Evolutionary conservation across 2,797 vertebrate genomes (phyloP).

Genomic region (Pangasius krempfi): DNA sequence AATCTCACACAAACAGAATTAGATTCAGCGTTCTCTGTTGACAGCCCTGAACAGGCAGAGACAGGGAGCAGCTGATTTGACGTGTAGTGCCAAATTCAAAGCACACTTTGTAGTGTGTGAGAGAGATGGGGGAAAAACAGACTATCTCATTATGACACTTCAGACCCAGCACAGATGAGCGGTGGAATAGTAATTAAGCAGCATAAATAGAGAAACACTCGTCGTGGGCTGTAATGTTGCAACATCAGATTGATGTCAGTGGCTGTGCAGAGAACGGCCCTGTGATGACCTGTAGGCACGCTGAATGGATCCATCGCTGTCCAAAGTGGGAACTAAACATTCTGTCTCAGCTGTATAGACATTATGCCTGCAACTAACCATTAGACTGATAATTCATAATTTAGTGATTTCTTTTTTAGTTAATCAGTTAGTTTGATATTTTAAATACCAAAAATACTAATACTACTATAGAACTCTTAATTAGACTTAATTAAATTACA

Average conservation of each 20-base stretch:
- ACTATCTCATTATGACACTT: slow-evolving; percentile 56
- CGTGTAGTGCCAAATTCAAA: slow-evolving; percentile 46
- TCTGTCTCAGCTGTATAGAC: slow-evolving; percentile 19
- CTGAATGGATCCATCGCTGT: slow-evolving; percentile 37
- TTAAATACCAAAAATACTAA: not conserved
- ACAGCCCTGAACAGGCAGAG: slow-evolving; percentile 62
- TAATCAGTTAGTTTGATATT: not conserved
- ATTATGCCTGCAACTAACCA: not conserved
- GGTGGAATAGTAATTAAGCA: slow-evolving; percentile 57
- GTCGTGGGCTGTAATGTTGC: slow-evolving; percentile 18
- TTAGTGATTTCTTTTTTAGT: not conserved
- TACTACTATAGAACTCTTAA: not conserved
- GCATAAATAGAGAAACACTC: slow-evolving; percentile 50
- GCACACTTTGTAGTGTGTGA: slow-evolving; percentile 24
- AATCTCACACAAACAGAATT: slow-evolving; percentile 42
- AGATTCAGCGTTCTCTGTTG: slow-evolving; percentile 18
- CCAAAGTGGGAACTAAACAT: slow-evolving; percentile 25
- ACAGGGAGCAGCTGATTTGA: slow-evolving; percentile 47
- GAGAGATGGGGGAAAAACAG: slow-evolving; percentile 19
- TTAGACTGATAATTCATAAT: not conserved
- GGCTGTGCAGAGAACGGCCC: not conserved
- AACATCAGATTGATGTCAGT: slow-evolving; percentile 38
- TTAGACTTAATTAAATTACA: not conserved
- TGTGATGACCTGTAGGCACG: slow-evolving; percentile 15
- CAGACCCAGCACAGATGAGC: slow-evolving; percentile 47